Percentiles rank a stretch among this genome's conserved stretches.
Conservation (phyloP, 1,140 invertebrate genomes). For the Melanaphis sacchari region DNA sequence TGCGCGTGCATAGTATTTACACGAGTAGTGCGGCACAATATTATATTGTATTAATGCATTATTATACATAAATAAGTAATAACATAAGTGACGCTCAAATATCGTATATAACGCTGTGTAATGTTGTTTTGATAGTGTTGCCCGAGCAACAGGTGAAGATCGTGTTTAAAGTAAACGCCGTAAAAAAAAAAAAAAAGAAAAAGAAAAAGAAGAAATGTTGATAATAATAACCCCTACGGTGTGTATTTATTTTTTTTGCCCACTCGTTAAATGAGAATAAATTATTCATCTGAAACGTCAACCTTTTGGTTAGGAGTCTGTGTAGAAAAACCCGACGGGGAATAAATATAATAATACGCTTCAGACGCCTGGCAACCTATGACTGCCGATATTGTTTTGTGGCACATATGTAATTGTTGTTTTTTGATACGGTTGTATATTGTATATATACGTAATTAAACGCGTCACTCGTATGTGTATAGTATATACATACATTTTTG, state of each 20-base stretch:
- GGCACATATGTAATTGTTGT: background rate
- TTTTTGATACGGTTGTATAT: background rate
- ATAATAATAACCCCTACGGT: background rate
- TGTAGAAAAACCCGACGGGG: background rate
- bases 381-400: background rate
- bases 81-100: background rate
- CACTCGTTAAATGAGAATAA: background rate
- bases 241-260: background rate
- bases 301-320: background rate
- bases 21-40: too few relatives aligned
- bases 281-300: background rate
- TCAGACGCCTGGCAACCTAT: background rate
- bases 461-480: background rate
- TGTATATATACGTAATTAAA: constrained; percentile 23
- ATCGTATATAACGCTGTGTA: background rate
- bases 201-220: background rate
- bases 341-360: background rate
- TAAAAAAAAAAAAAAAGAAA: background rate
- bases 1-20: background rate
- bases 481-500: too few relatives aligned
- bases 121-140: background rate
- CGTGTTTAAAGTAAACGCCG: background rate
- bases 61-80: too few relatives aligned
- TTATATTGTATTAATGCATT: background rate
- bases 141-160: background rate